Conservation (phyloP, 2,797 vertebrate genomes). For the Sebastes vulpes region DNA sequence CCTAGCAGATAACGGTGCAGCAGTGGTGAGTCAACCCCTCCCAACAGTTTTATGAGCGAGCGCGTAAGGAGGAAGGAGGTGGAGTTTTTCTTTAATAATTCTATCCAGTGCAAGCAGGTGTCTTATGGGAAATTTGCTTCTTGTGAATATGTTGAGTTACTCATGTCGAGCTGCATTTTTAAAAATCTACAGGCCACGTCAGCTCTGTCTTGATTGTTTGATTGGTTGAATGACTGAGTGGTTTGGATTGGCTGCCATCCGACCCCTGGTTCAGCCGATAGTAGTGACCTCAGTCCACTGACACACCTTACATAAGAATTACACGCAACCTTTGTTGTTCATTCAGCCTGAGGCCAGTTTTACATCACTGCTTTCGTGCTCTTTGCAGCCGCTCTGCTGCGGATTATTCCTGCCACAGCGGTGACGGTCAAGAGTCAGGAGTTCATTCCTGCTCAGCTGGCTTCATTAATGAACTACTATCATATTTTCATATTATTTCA, state of each 20-base stretch:
- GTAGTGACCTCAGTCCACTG: conserved; percentile 25
- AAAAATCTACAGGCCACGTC: background rate
- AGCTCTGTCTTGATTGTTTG: no score
- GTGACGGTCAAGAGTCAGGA: conserved; percentile 13
- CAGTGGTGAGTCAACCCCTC: background rate
- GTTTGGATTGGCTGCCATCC: background rate
- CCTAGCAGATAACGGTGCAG: background rate
- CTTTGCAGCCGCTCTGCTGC: conserved; percentile 1
- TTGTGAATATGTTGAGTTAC: background rate
- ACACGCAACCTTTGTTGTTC: conserved; percentile 29
- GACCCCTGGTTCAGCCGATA: conserved; percentile 33
- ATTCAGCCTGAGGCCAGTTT: conserved; percentile 25
- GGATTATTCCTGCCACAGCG: conserved; percentile 7
- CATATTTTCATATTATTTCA: background rate
- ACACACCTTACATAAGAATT: conserved; percentile 46
- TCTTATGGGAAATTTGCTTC: background rate
- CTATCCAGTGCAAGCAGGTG: background rate
- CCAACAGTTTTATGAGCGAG: background rate
- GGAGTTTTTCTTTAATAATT: background rate
- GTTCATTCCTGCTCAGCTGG: conserved; percentile 4
- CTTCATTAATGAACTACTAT: background rate
- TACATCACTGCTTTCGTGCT: conserved; percentile 33
- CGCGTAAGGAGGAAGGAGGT: background rate
- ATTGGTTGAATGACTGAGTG: background rate
- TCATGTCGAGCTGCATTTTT: background rate